Conservation (phyloP, 2,797 vertebrate species). For the Chloroceryle inda region DNA sequence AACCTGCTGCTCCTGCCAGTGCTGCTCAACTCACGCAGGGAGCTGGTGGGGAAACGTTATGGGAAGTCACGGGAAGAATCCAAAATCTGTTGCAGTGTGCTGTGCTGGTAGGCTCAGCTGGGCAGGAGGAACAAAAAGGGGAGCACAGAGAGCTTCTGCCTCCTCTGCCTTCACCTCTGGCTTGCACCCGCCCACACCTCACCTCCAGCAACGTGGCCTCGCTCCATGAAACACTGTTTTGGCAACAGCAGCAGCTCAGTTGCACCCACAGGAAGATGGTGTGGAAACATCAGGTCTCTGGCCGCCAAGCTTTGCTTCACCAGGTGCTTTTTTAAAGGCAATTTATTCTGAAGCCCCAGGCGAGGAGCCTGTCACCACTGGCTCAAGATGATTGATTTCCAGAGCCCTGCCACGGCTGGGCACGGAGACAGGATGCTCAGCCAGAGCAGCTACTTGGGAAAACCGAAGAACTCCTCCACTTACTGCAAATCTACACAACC, state of each 20-base stretch:
- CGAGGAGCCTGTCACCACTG: not conserved
- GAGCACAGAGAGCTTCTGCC: not conserved
- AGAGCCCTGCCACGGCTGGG: not conserved
- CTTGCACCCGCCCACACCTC: not conserved
- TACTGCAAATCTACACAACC: not conserved
- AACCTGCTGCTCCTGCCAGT: not conserved
- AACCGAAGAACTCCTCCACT: not conserved
- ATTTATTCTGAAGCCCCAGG: constrained; percentile 7
- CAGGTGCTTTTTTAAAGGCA: constrained; percentile 7
- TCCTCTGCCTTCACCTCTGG: not conserved
- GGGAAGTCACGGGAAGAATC: not conserved
- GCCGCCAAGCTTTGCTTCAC: not conserved
- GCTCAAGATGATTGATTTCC: not conserved
- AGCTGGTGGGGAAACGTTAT: not conserved
- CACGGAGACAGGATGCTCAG: not conserved
- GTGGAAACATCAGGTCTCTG: not conserved
- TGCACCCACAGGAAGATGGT: not conserved
- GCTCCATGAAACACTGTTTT: not conserved
- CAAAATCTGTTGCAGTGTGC: not conserved
- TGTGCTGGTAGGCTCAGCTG: not conserved
- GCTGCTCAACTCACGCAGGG: not conserved
- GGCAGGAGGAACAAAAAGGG: not conserved
- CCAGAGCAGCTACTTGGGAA: not conserved
- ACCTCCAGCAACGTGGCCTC: not conserved
- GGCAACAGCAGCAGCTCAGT: not conserved